Percentiles rank a stretch among this genome's conserved stretches.
Evolutionary conservation across 2,797 vertebrate species (phyloP).

Genomic region (Schizopygopsis malacanthus): DNA sequence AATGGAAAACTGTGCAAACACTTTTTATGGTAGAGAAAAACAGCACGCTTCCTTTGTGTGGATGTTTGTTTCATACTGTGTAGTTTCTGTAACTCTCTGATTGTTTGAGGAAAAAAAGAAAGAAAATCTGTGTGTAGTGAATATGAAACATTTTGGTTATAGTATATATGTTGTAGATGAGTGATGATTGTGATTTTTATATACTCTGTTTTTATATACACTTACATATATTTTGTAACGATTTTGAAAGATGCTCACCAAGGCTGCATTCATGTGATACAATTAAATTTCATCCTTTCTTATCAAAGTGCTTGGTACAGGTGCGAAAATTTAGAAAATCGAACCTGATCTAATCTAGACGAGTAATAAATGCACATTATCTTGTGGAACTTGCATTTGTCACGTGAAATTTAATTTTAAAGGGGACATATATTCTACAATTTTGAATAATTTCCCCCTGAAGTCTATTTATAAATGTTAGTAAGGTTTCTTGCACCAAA

Average conservation of each 20-base stretch:
- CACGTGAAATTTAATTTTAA: background rate
- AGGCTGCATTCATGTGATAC: background rate
- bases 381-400: slow-evolving; percentile 18
- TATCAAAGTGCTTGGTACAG: no score
- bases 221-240: background rate
- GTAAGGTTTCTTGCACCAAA: background rate
- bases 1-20: slow-evolving; percentile 17
- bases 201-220: background rate
- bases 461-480: background rate
- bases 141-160: background rate
- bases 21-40: slow-evolving; percentile 13
- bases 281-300: no score
- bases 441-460: background rate
- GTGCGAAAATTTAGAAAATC: no score
- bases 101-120: background rate
- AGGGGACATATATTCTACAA: background rate
- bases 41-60: slow-evolving; percentile 3
- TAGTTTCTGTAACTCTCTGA: background rate
- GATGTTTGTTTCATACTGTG: background rate
- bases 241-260: background rate
- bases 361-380: slow-evolving; percentile 10
- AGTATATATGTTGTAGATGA: background rate
- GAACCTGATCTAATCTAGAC: background rate
- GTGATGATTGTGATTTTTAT: background rate
- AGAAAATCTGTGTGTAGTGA: background rate